phyloP scores from a whole-genome alignment of 35 echinoderm and acorn worm genomes.

The Apostichopus japonicus region DNA sequence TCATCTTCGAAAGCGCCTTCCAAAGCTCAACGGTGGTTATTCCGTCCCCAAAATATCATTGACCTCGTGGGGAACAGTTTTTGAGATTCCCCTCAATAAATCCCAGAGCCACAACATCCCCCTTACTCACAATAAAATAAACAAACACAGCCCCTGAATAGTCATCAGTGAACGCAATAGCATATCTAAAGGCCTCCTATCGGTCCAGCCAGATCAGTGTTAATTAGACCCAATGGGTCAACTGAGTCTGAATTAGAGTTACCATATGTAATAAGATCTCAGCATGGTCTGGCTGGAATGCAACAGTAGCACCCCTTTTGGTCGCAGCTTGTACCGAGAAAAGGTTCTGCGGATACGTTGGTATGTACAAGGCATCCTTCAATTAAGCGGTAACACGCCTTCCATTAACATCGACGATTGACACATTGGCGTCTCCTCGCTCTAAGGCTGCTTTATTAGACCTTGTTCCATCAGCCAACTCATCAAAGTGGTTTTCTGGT shows the following conservation, averaged over 20 bases:
- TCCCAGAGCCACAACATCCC: neutral
- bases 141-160: slow-evolving; percentile 54
- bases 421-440: slow-evolving; percentile 7
- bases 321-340: slow-evolving; percentile 59
- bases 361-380: neutral
- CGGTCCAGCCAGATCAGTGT: slow-evolving; percentile 58
- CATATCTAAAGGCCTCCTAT: slow-evolving; percentile 65
- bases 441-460: neutral
- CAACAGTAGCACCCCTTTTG: slow-evolving; percentile 1
- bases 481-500: slow-evolving; percentile 47
- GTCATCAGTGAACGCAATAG: slow-evolving; percentile 57
- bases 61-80: too few relatives aligned
- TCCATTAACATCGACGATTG: neutral
- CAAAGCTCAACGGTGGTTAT: too few relatives aligned
- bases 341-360: slow-evolving; percentile 47
- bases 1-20: too few relatives aligned
- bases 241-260: neutral
- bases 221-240: neutral
- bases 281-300: neutral
- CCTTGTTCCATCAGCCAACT: slow-evolving; percentile 56
- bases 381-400: neutral
- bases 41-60: too few relatives aligned
- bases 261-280: neutral
- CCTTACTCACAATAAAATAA: slow-evolving; percentile 54
- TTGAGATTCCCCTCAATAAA: too few relatives aligned